A percentile compares a stretch with the other conserved stretches of the same genome.
These are phyloP conservation scores for Lepilemur ruficaudatus DNA, from an alignment of 2,797 vertebrate genomes.

Conservation along the genomic window DNA sequence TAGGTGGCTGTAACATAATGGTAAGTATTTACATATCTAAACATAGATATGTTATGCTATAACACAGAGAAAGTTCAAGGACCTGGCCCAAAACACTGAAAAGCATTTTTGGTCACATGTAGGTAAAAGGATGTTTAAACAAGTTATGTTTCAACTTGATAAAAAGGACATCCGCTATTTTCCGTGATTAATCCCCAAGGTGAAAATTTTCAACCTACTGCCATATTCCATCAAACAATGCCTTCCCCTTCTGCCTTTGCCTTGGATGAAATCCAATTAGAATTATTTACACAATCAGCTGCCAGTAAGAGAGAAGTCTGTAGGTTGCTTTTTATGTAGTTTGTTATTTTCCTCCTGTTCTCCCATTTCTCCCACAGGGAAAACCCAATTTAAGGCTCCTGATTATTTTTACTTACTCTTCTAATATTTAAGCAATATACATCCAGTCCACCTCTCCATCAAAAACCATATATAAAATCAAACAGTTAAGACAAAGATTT, in stretches of 20 bases:
- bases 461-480: slow-evolving; percentile 1
- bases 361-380: background rate
- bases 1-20: background rate
- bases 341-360: slow-evolving; percentile 46
- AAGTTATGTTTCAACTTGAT: slow-evolving; percentile 80
- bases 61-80: slow-evolving; percentile 71
- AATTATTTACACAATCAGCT: slow-evolving; percentile 81
- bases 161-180: slow-evolving; percentile 86
- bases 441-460: background rate
- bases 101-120: slow-evolving; percentile 75
- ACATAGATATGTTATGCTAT: background rate
- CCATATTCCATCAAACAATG: slow-evolving; percentile 82
- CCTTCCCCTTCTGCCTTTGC: slow-evolving; percentile 77
- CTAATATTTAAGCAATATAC: background rate
- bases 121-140: slow-evolving; percentile 86
- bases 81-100: slow-evolving; percentile 77
- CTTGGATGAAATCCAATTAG: slow-evolving; percentile 83
- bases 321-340: slow-evolving; percentile 68
- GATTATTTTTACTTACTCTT: slow-evolving; percentile 54
- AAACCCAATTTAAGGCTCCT: slow-evolving; percentile 54
- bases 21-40: background rate
- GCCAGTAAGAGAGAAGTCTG: slow-evolving; percentile 74
- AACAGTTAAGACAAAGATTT: background rate
- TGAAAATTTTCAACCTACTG: slow-evolving; percentile 80
- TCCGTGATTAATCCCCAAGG: slow-evolving; percentile 84